A percentile compares a stretch with the other conserved stretches of the same genome.
phyloP scores from a whole-genome alignment of 35 echinoderm and acorn worm species.

The Lytechinus pictus region DNA sequence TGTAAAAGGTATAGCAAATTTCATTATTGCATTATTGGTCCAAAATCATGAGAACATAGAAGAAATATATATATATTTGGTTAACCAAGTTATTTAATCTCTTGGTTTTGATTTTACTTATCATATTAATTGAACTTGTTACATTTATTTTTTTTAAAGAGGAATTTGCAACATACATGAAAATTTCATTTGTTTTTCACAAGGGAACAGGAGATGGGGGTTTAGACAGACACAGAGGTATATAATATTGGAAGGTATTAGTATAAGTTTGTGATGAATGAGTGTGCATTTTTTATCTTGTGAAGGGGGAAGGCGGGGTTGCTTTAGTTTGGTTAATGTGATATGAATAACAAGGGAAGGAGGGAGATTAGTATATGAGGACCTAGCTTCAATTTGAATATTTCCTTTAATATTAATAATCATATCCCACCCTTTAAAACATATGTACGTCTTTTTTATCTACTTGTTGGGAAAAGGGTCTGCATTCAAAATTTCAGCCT shows the following conservation, averaged over 20 bases:
- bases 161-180: not conserved
- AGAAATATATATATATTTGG: too few species aligned
- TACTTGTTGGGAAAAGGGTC: not conserved
- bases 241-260: not conserved
- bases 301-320: not conserved
- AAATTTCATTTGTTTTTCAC: not conserved
- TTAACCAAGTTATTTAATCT: too few species aligned
- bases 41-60: too few species aligned
- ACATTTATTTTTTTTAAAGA: not conserved
- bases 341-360: not conserved
- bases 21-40: too few species aligned
- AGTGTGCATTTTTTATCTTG: conserved; percentile 14
- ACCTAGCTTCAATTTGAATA: not conserved
- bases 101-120: too few species aligned
- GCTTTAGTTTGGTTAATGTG: conserved; percentile 9
- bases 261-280: not conserved
- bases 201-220: not conserved
- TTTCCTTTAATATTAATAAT: not conserved
- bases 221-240: not conserved
- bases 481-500: not conserved
- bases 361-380: conserved; percentile 13
- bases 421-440: not conserved
- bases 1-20: too few species aligned
- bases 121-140: too few species aligned
- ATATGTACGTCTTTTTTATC: not conserved